These are phyloP conservation scores for honey bee (Apis mellifera) DNA, from an alignment of 1,140 invertebrate species.

Conservation along the genomic window Amel_HAv3.1 CM009939.2:11759501-11760000, in stretches of 20 bases:
- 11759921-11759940: constrained; percentile 70
- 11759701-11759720: constrained; percentile 8
- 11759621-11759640: constrained; percentile 28
- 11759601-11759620: constrained; percentile 48
- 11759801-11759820: constrained; percentile 73
- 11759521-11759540: constrained; percentile 72
- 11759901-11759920: constrained; percentile 64
- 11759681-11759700: constrained; percentile 19
- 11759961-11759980: constrained; percentile 71
- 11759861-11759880: constrained; percentile 57
- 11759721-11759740: constrained; percentile 42
- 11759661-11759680: not conserved
- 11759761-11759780: not conserved
- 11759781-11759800: constrained; percentile 54
- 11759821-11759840: constrained; percentile 78
- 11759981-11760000: constrained; percentile 66
- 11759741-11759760: constrained; percentile 47
- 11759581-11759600: constrained; percentile 30
- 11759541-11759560: constrained; percentile 59
- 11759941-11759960: constrained; percentile 62
- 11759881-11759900: constrained; percentile 33
- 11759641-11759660: not conserved
- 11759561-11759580: constrained; percentile 33
- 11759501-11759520: constrained; percentile 76
- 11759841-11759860: constrained; percentile 78